Evolutionary conservation across 2,113 vertebrate species (phyloP).

Genomic region (Zingel zingel): DNA sequence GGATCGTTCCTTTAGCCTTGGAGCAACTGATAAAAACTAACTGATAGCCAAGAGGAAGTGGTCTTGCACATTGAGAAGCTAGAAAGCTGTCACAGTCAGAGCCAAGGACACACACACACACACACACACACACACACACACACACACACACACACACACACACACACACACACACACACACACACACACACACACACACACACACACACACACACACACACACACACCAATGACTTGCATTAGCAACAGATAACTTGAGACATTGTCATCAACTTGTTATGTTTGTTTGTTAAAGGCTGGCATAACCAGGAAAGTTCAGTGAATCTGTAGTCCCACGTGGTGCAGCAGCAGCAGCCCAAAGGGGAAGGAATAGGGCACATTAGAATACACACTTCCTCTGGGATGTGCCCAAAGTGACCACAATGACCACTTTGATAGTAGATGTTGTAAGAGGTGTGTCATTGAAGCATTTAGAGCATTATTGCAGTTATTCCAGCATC

Average conservation of each 20-base stretch:
- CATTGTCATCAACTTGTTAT: not conserved
- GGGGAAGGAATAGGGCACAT: slow-evolving; percentile 32
- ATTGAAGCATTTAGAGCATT: not conserved
- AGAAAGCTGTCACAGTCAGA: slow-evolving; percentile 44
- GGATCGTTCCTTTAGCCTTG: not conserved
- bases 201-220: too few relatives aligned
- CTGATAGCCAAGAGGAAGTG: slow-evolving; percentile 43
- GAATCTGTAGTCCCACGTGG: not conserved
- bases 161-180: too few relatives aligned
- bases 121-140: not conserved
- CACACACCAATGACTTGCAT: not conserved
- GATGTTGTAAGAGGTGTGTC: slow-evolving; percentile 3
- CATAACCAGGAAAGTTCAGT: slow-evolving; percentile 6
- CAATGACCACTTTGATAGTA: slow-evolving; percentile 48
- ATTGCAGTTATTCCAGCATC: slow-evolving; percentile 11
- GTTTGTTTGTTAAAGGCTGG: slow-evolving; percentile 24
- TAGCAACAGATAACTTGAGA: not conserved
- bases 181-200: not conserved
- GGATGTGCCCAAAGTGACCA: slow-evolving; percentile 40
- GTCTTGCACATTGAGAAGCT: slow-evolving; percentile 40
- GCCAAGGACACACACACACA: slow-evolving; percentile 1
- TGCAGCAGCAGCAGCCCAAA: not conserved
- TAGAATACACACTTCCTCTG: slow-evolving; percentile 51
- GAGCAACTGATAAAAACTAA: slow-evolving; percentile 13
- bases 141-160: not conserved